Base-by-base conservation (phyloP, 2,888 invertebrate species). In the Eupithecia vulgata region DNA sequence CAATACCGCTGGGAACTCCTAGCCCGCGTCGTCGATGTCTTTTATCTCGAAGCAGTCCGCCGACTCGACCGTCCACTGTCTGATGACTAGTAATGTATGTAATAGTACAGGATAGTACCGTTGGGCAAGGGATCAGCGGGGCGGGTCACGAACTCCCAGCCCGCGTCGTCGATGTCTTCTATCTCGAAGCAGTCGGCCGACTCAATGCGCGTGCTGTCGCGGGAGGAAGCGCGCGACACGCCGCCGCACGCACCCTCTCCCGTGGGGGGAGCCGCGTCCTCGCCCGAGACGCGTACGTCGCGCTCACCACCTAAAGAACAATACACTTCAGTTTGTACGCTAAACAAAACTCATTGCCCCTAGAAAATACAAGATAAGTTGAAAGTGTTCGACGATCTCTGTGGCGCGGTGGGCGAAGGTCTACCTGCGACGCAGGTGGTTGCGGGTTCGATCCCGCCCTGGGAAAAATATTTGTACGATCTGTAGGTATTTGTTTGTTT, bases 121-220 rank as follows among this genome's bases (percentile, higher is more conserved):
- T 79, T 78, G 42, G 80, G 80, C 67, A 80, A 71, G 7, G 80
- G 80, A 48, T 78, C 80, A 0, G 93, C 94, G 21, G 93, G 93
- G 4, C 90, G 79, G 68, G 83, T 86, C 78, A 94, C 87, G 83
- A 94, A 88, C 90, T 94, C 95, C 94, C 94, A 95, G 82, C 91
- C 93, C 52, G 90, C 83, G 83, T 94, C 94, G 83, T 92, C 94
- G 52, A 94, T 83, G 87, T 94, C 95, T 84, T 94, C 94, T 40
- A 94, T 89, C 89, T 95, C 94, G 85, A 90, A 91, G 88, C 95
- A 95, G 90, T 94, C 95, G 70, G 91, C 91, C n/a, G 92, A 91
- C 82, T 94, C 93, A n/a, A 90, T 82, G 79, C 80, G 89, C 74
- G 81, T 79, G 79, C 79, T 81, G 25, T 80, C 83, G 6, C 76